Base-by-base conservation (phyloP, 2,797 vertebrate genomes). In the Crocidura indochinensis region DNA sequence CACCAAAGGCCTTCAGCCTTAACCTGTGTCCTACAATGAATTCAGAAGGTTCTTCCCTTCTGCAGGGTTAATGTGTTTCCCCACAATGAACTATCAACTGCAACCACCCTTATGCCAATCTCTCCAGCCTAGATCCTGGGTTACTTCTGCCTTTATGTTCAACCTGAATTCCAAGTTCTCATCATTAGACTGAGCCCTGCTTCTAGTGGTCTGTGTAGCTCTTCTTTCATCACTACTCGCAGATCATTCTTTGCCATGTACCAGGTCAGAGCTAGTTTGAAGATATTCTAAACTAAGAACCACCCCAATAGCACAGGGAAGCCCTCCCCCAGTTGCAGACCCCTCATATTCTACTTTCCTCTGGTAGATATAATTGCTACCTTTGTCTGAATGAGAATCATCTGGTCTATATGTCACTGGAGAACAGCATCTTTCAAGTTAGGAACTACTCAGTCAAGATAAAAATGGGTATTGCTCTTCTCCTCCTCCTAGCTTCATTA, bases 41-140 rank as follows among this genome's bases (percentile, higher is more conserved):
- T 22, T 10, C 10, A 38, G 49, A 51, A 91, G 83, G 47, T 26
- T 31, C 31, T 46, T 20, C 44, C 12, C 19, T 2, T 1, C 0
- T 4, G 0, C 12, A 53, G 53, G 29, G 8, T 31, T 2, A n/a
- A 72, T 26, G 64, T 62, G 27, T 24, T 8, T 65, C 65, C 29
- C 14, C 0, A 0, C 26, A 8, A 27, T 2, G 62, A 0, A 0
- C n/a, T 1, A 0, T 8, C 29, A 0, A 5, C 14, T 0, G 1
- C 6, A 15, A 19, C 19, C 71, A 31, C 10, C 47, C 10, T 67
- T 53, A 64, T 6, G 14, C 51, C 60, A 56, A 29, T 74, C 38
- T 51, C 10, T 64, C 64, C 5, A 10, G 10, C 24, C 68, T 1
- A 2, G 60, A 80, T 26, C 31, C 1, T 9, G 1, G 10, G 27